phyloP scores from a whole-genome alignment of 2,797 vertebrate species.

The Poeciliopsis paucimaculata region DNA sequence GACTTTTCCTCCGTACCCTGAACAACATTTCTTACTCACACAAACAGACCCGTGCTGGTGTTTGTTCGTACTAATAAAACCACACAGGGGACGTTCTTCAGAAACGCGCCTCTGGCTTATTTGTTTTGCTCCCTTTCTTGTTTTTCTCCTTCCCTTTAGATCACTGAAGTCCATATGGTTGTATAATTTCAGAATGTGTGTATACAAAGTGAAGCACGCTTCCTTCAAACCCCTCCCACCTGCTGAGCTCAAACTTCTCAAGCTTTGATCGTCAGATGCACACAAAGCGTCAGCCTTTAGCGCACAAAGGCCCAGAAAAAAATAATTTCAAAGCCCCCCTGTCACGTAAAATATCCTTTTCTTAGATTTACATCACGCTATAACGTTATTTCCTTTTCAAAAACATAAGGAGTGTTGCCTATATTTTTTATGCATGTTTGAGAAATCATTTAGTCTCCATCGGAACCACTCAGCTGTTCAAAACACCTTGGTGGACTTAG shows the following conservation, averaged over 20 bases:
- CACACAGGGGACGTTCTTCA: conserved; percentile 45
- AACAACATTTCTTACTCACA: conserved; percentile 45
- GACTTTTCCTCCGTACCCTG: conserved; percentile 43
- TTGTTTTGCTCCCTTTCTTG: conserved; percentile 52
- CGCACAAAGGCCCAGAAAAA: conserved; percentile 16
- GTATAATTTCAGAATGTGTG: conserved; percentile 41
- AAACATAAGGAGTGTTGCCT: too few relatives aligned
- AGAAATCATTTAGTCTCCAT: too few relatives aligned
- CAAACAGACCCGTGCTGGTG: conserved; percentile 26
- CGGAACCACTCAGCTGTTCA: too few relatives aligned
- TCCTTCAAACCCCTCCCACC: conserved; percentile 47
- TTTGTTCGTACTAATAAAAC: conserved; percentile 61
- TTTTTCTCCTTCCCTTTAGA: conserved; percentile 19
- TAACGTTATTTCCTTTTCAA: too few relatives aligned
- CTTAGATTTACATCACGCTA: too few relatives aligned
- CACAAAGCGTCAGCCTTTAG: conserved; percentile 22
- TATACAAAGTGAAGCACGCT: conserved; percentile 38
- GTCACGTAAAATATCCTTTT: too few relatives aligned
- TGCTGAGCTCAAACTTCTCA: conserved; percentile 62
- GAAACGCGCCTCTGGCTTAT: conserved; percentile 49
- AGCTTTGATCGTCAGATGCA: conserved; percentile 60
- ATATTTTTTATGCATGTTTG: too few relatives aligned
- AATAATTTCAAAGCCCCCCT: background rate
- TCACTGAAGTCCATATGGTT: conserved; percentile 59
- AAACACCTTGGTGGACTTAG: too few relatives aligned